Percentiles rank a stretch among this genome's conserved stretches.
phyloP scores from a whole-genome alignment of 2,888 invertebrate genomes.

The Conistra vaccinii region DNA sequence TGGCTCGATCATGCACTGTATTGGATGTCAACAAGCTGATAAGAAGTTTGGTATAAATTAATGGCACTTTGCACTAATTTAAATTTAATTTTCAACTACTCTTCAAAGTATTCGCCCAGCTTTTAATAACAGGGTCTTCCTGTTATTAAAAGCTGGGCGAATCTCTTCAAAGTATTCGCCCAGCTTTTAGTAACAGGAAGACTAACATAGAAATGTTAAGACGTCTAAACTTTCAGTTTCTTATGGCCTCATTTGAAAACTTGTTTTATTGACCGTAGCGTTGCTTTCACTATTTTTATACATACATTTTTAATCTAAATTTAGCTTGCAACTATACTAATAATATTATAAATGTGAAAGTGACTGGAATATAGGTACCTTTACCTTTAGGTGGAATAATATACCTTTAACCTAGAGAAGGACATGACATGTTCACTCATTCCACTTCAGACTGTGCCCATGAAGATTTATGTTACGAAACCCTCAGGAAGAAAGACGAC shows the following conservation, averaged over 20 bases:
- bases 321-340: neutral
- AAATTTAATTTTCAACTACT: neutral
- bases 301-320: neutral
- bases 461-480: neutral
- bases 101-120: neutral
- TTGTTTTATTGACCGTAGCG: conserved; percentile 41
- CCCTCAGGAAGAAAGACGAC: neutral
- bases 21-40: conserved; percentile 11
- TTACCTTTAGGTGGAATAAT: neutral
- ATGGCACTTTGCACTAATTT: neutral
- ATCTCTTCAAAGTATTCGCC: neutral
- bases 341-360: neutral
- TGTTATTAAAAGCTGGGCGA: no score
- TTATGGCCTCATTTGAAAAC: conserved; percentile 33
- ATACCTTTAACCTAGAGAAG: neutral
- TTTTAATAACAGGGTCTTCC: no score
- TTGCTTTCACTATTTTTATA: conserved; percentile 34
- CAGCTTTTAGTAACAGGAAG: neutral
- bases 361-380: no score
- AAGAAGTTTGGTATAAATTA: neutral
- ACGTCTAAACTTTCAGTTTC: conserved; percentile 30
- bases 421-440: neutral
- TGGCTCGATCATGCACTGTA: neutral
- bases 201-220: conserved; percentile 15
- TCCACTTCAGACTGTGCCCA: neutral